phyloP scores from a whole-genome alignment of 2,888 invertebrate species.

The Epsilonema sp. region DNA sequence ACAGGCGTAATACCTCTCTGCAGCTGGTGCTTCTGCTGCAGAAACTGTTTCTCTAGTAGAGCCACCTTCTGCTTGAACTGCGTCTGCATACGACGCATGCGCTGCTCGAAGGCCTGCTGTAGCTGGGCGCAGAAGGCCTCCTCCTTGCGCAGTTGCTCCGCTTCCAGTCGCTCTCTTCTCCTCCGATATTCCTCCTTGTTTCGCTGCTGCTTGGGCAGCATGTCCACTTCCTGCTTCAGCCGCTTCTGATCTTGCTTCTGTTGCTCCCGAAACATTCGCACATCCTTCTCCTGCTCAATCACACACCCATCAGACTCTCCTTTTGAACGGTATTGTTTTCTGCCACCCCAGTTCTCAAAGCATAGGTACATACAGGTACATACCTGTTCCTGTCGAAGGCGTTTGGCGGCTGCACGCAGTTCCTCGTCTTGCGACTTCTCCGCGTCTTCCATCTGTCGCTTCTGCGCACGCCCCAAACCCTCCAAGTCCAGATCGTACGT shows the following conservation, averaged over 20 bases:
- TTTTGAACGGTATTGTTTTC: too few species aligned
- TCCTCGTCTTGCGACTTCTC: constrained; percentile 78
- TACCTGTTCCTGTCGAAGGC: constrained; percentile 68
- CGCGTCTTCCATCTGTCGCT: constrained; percentile 73
- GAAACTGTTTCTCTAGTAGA: constrained; percentile 70
- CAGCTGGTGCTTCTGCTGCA: constrained; percentile 75
- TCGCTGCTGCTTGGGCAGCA: constrained; percentile 74
- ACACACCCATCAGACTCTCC: not conserved
- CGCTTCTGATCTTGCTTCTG: constrained; percentile 78
- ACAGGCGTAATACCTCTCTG: constrained; percentile 35
- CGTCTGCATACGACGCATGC: constrained; percentile 63
- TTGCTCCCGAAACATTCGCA: constrained; percentile 74
- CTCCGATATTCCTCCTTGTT: not conserved
- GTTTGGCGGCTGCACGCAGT: constrained; percentile 61
- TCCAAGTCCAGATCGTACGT: constrained; percentile 84
- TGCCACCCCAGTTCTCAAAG: too few species aligned
- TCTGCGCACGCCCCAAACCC: constrained; percentile 61
- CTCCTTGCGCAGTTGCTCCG: too few species aligned
- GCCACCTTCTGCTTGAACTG: constrained; percentile 76
- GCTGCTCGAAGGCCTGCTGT: constrained; percentile 65
- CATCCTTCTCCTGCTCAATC: constrained; percentile 59
- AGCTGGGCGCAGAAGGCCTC: constrained; percentile 64
- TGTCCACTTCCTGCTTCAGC: constrained; percentile 70
- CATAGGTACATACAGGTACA: too few species aligned
- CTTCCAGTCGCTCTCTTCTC: not conserved